Conservation (phyloP, 2,888 invertebrate species). For the Drosophila multiciliata region DNA sequence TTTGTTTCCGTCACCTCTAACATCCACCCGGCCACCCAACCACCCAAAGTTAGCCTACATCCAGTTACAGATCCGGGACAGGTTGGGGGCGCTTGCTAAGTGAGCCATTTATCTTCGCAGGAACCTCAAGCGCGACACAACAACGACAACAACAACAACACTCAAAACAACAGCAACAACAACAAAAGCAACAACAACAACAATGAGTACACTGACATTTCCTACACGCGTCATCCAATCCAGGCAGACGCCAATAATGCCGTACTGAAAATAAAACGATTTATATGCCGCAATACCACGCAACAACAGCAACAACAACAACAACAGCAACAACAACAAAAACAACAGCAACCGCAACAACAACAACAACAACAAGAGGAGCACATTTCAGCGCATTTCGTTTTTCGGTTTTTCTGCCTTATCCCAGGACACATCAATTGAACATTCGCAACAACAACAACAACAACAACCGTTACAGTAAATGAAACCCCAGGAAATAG, state of each 20-base stretch:
- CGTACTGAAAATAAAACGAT: conserved; percentile 77
- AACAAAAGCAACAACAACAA: conserved; percentile 36
- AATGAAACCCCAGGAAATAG: conserved; percentile 63
- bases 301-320: conserved; percentile 55
- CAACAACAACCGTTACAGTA: conserved; percentile 52
- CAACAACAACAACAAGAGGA: conserved; percentile 57
- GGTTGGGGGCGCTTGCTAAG: conserved; percentile 70
- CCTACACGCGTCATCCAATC: conserved; percentile 75
- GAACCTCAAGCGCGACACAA: conserved; percentile 78
- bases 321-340: conserved; percentile 39
- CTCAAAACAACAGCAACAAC: conserved; percentile 53
- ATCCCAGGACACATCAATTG: conserved; percentile 76
- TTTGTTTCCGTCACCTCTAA: conserved; percentile 56
- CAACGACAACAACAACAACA: conserved; percentile 64
- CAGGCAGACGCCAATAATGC: conserved; percentile 74
- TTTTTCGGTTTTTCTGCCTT: conserved; percentile 56
- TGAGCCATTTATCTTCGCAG: conserved; percentile 85
- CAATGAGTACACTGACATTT: conserved; percentile 66
- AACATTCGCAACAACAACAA: conserved; percentile 55
- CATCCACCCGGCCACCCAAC: conserved; percentile 15
- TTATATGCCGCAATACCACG: conserved; percentile 76
- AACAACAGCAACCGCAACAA: conserved; percentile 52
- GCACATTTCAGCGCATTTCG: conserved; percentile 52
- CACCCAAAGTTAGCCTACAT: conserved; percentile 20
- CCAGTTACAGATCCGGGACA: conserved; percentile 17